Conservation (phyloP, 2,113 vertebrate genomes). For the Oreocharis arfaki region DNA sequence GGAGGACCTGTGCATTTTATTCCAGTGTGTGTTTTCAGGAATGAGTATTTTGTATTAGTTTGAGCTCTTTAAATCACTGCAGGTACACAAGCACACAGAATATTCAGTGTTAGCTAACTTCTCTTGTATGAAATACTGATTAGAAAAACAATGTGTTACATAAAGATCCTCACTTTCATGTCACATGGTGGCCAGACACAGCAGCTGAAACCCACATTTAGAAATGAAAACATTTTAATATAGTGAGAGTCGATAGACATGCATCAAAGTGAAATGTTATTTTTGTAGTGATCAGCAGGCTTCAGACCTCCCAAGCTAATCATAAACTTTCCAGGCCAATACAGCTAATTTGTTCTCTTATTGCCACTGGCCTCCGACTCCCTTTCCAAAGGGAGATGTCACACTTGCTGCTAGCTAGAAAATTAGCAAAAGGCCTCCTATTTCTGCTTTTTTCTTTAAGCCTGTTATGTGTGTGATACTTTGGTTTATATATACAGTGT, state of each 20-base stretch:
- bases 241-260: slow-evolving; percentile 11
- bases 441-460: background rate
- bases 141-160: background rate
- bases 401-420: background rate
- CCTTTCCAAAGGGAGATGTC: background rate
- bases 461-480: background rate
- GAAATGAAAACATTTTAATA: slow-evolving; percentile 37
- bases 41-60: background rate
- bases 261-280: slow-evolving; percentile 40
- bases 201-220: slow-evolving; percentile 30
- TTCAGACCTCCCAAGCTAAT: slow-evolving; percentile 43
- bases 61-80: background rate
- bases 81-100: background rate
- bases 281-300: slow-evolving; percentile 13
- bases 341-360: slow-evolving; percentile 9
- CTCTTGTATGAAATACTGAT: background rate
- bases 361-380: background rate
- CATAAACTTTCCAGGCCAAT: background rate
- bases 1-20: background rate
- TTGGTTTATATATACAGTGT: background rate
- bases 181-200: slow-evolving; percentile 34
- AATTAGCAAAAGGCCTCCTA: background rate
- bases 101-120: background rate
- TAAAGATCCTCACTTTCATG: background rate
- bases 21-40: background rate